A percentile compares a stretch with the other conserved stretches of the same genome.
Conservation (phyloP, 2,797 vertebrate species). For the Diplodus puntazzo region DNA sequence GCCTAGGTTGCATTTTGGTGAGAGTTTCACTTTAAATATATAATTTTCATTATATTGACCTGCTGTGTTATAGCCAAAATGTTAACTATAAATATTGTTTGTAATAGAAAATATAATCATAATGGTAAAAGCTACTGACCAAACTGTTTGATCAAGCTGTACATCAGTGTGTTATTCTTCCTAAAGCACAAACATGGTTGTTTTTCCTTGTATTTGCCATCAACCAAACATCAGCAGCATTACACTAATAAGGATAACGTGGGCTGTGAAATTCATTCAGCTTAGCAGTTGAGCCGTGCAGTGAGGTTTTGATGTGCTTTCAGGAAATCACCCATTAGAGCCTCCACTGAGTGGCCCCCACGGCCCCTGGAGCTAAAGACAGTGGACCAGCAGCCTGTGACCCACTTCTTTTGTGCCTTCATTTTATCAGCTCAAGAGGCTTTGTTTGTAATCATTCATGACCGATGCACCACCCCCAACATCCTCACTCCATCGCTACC, state of each 20-base stretch:
- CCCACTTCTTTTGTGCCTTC: slow-evolving; percentile 79
- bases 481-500: slow-evolving; percentile 35
- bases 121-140: neutral
- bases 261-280: slow-evolving; percentile 31
- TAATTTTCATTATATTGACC: neutral
- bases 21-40: neutral
- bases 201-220: slow-evolving; percentile 24
- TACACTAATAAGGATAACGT: slow-evolving; percentile 61
- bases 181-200: slow-evolving; percentile 1
- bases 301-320: slow-evolving; percentile 44
- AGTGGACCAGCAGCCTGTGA: slow-evolving; percentile 66
- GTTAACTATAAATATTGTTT: neutral
- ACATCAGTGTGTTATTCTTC: neutral
- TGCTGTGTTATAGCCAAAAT: neutral
- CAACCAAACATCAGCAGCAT: slow-evolving; percentile 17
- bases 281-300: slow-evolving; percentile 53
- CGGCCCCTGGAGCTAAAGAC: slow-evolving; percentile 27
- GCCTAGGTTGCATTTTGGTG: too few relatives aligned
- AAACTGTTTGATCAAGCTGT: neutral
- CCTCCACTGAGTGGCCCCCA: slow-evolving; percentile 12
- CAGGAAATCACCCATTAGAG: slow-evolving; percentile 54
- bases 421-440: slow-evolving; percentile 71
- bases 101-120: neutral
- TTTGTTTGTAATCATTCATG: slow-evolving; percentile 77
- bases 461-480: slow-evolving; percentile 23